Conservation (phyloP, 2,113 vertebrate species). For the Edolisoma coerulescens region DNA sequence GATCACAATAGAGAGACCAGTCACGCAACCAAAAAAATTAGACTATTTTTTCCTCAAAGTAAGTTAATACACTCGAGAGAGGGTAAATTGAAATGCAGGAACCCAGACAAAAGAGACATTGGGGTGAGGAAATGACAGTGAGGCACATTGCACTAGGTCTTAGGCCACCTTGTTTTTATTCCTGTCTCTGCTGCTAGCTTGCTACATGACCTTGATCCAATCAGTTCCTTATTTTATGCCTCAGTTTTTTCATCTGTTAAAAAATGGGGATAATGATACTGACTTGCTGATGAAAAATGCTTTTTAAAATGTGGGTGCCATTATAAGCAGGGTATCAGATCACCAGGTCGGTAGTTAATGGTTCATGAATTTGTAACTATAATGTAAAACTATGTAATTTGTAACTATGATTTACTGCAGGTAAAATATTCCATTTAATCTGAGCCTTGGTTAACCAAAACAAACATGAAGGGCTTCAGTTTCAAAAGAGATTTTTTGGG, state of each 20-base stretch:
- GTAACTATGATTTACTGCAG: constrained; percentile 1
- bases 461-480: background rate
- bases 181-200: constrained; percentile 31
- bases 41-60: constrained; percentile 14
- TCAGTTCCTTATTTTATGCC: constrained; percentile 46
- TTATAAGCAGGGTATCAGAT: constrained; percentile 36
- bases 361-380: constrained; percentile 45
- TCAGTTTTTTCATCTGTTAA: constrained; percentile 55
- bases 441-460: constrained; percentile 18
- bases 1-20: background rate
- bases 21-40: background rate
- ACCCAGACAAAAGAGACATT: constrained; percentile 14
- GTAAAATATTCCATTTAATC: background rate
- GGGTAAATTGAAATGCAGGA: constrained; percentile 39
- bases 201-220: constrained; percentile 50
- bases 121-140: constrained; percentile 42
- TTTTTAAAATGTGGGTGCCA: constrained; percentile 38
- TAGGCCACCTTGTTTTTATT: constrained; percentile 55
- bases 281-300: constrained; percentile 43
- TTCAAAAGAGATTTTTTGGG: background rate
- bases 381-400: constrained; percentile 22
- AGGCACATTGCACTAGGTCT: constrained; percentile 13
- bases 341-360: constrained; percentile 11
- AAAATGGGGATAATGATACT: constrained; percentile 54
- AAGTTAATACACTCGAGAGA: constrained; percentile 3